Evolutionary conservation across 2,113 vertebrate species (phyloP).

Genomic region (Lamprologus speciosus): DNA sequence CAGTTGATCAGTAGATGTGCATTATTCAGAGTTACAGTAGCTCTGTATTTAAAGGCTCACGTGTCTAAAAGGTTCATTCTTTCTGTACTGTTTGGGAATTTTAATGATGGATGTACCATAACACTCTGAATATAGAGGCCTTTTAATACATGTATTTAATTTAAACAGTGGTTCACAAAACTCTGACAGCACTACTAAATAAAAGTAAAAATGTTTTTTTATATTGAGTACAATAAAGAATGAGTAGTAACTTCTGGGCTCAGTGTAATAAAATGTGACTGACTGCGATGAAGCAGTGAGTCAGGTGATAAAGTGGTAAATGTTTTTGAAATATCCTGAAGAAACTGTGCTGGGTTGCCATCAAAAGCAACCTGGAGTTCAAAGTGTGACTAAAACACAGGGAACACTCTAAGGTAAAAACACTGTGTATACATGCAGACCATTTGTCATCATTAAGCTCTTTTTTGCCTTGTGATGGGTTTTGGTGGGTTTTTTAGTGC

Average conservation of each 20-base stretch:
- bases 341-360: too few relatives aligned
- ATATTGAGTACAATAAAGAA: neutral
- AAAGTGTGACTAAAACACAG: neutral
- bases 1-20: neutral
- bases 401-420: neutral
- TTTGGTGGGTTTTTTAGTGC: neutral
- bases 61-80: neutral
- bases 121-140: neutral
- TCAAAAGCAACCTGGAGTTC: too few relatives aligned
- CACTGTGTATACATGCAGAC: neutral
- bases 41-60: neutral
- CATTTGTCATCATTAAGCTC: neutral
- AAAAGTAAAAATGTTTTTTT: neutral
- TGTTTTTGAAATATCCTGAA: neutral
- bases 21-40: neutral
- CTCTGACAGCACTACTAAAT: neutral
- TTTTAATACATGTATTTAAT: neutral
- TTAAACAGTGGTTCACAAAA: neutral
- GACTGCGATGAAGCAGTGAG: neutral
- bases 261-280: neutral
- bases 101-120: neutral
- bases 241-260: neutral
- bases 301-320: neutral
- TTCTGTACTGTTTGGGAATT: neutral
- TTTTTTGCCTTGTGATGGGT: neutral